Conservation (phyloP, 2,113 vertebrate genomes). For the Bujurquina vittata region DNA sequence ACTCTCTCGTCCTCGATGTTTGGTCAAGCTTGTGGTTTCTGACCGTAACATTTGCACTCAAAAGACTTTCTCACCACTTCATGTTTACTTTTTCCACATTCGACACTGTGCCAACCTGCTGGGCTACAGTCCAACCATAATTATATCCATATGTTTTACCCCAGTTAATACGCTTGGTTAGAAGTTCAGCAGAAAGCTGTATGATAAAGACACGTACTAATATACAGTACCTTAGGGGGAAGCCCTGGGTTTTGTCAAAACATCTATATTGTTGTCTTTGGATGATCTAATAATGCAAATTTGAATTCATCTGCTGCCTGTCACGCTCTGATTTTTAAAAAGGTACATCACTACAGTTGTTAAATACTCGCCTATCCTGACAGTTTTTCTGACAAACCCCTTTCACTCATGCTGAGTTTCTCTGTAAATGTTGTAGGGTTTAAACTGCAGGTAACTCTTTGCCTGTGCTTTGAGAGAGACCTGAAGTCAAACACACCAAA, state of each 20-base stretch:
- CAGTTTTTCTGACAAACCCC: not conserved
- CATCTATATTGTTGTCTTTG: not conserved
- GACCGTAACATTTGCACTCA: not conserved
- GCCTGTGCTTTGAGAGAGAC: not conserved
- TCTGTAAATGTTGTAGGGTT: not conserved
- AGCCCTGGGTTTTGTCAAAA: not conserved
- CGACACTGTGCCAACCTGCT: not conserved
- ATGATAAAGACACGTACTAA: not conserved
- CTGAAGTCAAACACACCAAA: not conserved
- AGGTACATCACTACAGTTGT: not conserved
- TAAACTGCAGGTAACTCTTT: not conserved
- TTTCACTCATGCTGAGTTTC: not conserved
- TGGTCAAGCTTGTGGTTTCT: not conserved
- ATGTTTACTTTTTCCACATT: not conserved
- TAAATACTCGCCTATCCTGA: constrained; percentile 13
- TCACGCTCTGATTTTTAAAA: not conserved
- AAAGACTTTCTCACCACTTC: not conserved
- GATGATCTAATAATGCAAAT: not conserved
- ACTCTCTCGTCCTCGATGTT: not conserved
- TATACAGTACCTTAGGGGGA: not conserved
- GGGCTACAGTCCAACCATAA: constrained; percentile 8
- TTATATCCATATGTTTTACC: too few relatives aligned
- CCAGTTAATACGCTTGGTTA: not conserved
- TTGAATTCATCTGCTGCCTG: not conserved
- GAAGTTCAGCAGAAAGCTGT: not conserved